These are phyloP conservation scores for Cheilosia soror DNA, from an alignment of 2,888 invertebrate species.

Conservation along the genomic window DNA sequence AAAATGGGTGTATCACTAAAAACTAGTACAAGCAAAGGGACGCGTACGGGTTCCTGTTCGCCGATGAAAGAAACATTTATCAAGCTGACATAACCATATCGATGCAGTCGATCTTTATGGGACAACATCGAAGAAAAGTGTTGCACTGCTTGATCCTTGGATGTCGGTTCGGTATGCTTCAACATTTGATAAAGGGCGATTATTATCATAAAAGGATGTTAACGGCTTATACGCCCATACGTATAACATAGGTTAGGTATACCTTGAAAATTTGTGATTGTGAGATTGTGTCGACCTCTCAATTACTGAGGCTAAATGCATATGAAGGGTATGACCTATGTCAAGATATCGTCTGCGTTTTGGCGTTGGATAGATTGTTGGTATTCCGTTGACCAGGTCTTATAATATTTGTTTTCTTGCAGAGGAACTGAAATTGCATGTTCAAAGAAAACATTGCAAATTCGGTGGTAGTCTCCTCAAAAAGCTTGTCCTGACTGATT, in stretches of 20 bases:
- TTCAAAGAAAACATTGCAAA: too few species aligned
- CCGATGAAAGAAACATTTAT: conserved; percentile 3
- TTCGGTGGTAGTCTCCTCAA: too few species aligned
- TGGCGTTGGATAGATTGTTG: too few species aligned
- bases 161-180: not conserved
- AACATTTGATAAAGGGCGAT: not conserved
- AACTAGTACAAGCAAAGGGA: conserved; percentile 37
- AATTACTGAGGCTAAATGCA: not conserved
- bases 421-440: too few species aligned
- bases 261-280: not conserved
- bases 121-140: not conserved
- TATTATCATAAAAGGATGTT: conserved; percentile 1
- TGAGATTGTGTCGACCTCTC: not conserved
- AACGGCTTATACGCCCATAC: not conserved
- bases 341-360: too few species aligned
- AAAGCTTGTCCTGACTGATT: too few species aligned
- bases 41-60: not conserved
- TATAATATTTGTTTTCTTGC: too few species aligned
- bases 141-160: not conserved
- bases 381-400: too few species aligned
- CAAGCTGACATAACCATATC: conserved; percentile 9
- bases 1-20: conserved; percentile 43
- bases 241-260: too few species aligned
- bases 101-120: conserved; percentile 6
- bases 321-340: too few species aligned